phyloP scores from a whole-genome alignment of 2,113 vertebrate genomes.

The Eidolon helvum region DNA sequence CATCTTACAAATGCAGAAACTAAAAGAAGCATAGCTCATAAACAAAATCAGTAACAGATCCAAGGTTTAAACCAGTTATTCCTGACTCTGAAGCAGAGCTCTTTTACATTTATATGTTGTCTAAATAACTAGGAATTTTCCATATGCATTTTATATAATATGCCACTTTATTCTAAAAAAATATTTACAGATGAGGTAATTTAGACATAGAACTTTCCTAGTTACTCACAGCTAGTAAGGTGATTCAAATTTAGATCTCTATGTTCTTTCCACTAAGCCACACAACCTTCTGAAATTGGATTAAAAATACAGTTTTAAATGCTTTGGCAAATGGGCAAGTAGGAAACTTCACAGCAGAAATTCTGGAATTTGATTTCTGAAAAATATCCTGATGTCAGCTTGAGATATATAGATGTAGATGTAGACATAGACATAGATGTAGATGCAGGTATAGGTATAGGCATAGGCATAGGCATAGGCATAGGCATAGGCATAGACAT shows the following conservation, averaged over 20 bases:
- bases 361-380: background rate
- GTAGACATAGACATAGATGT: too few species aligned
- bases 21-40: background rate
- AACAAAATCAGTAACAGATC: background rate
- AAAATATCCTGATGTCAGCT: background rate
- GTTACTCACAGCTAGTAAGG: background rate
- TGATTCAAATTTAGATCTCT: background rate
- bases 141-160: background rate
- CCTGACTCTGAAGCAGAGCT: background rate
- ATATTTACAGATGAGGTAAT: background rate
- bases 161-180: background rate
- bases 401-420: background rate
- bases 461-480: background rate
- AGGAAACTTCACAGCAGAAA: background rate
- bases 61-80: background rate
- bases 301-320: background rate
- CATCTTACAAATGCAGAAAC: background rate
- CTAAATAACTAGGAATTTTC: background rate
- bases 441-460: background rate
- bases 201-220: background rate
- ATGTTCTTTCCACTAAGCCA: background rate
- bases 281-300: constrained; percentile 2
- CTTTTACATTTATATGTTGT: background rate
- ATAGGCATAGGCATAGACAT: too few species aligned
- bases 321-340: background rate